Evolutionary conservation across 2,113 vertebrate genomes (phyloP).

Genomic region (Indri indri): DNA sequence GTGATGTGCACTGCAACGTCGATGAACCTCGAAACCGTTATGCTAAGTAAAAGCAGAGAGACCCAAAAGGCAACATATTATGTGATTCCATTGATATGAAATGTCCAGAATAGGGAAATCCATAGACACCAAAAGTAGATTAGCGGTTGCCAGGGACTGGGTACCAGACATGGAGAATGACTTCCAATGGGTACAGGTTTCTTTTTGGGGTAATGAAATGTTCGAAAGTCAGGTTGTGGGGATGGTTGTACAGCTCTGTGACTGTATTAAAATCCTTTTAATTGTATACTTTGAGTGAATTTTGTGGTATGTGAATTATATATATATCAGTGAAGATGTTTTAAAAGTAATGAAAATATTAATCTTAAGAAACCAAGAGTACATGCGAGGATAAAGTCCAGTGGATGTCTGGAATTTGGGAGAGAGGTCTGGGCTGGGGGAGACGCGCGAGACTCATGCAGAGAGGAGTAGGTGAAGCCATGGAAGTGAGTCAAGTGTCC

Average conservation of each 20-base stretch:
- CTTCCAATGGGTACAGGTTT: not conserved
- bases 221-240: not conserved
- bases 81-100: not conserved
- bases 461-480: not conserved
- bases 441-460: not conserved
- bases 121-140: not conserved
- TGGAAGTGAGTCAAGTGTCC: not conserved
- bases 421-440: not conserved
- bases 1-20: not conserved
- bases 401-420: not conserved
- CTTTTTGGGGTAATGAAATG: not conserved
- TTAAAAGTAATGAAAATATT: not conserved
- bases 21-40: not conserved
- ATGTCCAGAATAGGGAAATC: not conserved
- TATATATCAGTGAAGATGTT: not conserved
- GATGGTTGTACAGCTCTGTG: not conserved
- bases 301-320: not conserved
- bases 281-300: not conserved
- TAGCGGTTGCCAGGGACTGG: not conserved
- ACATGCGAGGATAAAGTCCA: not conserved
- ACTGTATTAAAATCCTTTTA: not conserved
- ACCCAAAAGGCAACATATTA: not conserved
- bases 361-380: not conserved
- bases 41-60: not conserved
- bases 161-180: not conserved